Evolutionary conservation across 2,888 invertebrate genomes (phyloP), one percentile per base, ranked within the genome.

Genomic region (Itoplectis maculator): DNA sequence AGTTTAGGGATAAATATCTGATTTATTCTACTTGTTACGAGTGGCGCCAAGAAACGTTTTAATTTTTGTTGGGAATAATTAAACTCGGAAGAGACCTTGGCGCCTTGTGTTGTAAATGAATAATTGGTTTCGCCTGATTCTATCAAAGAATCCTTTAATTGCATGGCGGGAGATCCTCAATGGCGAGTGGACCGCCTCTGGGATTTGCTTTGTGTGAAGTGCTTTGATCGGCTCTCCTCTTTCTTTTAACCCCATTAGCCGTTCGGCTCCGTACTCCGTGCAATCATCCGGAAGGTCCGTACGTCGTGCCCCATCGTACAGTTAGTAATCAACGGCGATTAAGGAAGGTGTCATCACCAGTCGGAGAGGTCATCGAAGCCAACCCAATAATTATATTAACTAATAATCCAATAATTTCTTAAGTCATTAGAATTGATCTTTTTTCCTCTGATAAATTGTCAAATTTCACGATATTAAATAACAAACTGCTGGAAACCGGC

Each of bases 231-330:
- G 18, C 40, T 37, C 40, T 49, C 11, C 20, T 18, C 69, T 70
- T 42, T 18, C 35, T 49, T 47, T 49, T 45, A 47, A 66, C 79
- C 59, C 40, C 35, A 66, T 79, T 75, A 51, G 63, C 18, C 29
- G 40, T 49, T 69, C 13, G 23, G 35, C 37, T 23, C n/a, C 45
- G 9, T 45, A 37, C 15, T 18, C 18, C 29, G n/a, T 49, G 47
- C 7, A 54, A 40, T 9, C 15, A 4, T n/a, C 47, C 15, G 18
- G 18, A 51, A n/a, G 11, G 20, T n/a, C 18, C 42, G 15, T 4
- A 47, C 56, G 23, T 42, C 45, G 18, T 45, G 35, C 29, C 29
- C 45, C 6, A 45, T 35, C n/a, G 11, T 18, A 35, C 35, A 35
- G n/a, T 6, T 59, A 35, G 15, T 18, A 37, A 37, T 37, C 40